These are phyloP conservation scores for Chloroclystis v-ata DNA, from an alignment of 2,888 invertebrate genomes.

Conservation along the genomic window DNA sequence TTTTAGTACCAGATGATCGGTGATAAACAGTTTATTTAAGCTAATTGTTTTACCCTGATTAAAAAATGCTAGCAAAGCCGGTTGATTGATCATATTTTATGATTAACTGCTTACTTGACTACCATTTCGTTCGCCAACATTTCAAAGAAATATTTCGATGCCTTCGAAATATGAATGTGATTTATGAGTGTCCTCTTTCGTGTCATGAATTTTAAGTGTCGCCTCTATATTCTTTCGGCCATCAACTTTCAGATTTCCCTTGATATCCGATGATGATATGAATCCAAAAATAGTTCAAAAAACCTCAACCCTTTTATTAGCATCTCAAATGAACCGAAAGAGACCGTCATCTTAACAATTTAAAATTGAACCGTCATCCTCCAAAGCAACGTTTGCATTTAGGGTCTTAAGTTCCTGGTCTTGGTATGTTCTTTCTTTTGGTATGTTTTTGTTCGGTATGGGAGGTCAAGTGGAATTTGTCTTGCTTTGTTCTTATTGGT, in stretches of 20 bases:
- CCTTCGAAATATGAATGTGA: not conserved
- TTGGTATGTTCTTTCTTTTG: conserved; percentile 12
- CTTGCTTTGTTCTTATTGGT: conserved; percentile 33
- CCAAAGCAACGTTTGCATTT: conserved; percentile 12
- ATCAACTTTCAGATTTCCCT: conserved; percentile 21
- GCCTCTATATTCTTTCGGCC: conserved; percentile 5
- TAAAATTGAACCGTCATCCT: conserved; percentile 24
- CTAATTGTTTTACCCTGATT: too few relatives aligned
- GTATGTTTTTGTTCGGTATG: not conserved
- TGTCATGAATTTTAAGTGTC: conserved; percentile 15
- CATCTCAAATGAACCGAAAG: conserved; percentile 39
- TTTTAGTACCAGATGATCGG: too few relatives aligned
- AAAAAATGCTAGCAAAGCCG: too few relatives aligned
- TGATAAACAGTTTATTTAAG: too few relatives aligned
- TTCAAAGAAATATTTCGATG: not conserved
- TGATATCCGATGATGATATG: conserved; percentile 21
- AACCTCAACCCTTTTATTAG: conserved; percentile 30
- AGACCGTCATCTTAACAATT: conserved; percentile 25
- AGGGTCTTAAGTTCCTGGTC: conserved; percentile 12
- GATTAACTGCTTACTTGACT: too few relatives aligned
- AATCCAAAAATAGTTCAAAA: conserved; percentile 17
- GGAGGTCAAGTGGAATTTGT: conserved; percentile 19
- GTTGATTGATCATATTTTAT: too few relatives aligned
- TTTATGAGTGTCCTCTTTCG: conserved; percentile 2
- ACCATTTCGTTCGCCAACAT: too few relatives aligned